Percentiles rank a stretch among this genome's conserved stretches.
Conservation (phyloP, 2,797 vertebrate species). For the Hydrolagus colliei region DNA sequence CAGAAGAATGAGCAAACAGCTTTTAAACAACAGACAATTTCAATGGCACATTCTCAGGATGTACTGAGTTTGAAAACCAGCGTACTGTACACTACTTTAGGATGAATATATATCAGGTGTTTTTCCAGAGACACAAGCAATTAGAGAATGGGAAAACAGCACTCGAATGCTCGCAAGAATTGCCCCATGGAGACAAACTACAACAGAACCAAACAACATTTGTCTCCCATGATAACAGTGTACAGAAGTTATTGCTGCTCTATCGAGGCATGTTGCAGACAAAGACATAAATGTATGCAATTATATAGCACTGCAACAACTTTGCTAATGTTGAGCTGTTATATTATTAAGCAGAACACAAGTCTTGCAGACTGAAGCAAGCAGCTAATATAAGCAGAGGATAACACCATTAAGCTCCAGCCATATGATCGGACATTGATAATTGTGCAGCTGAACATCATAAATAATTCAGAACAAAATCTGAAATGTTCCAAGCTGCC, state of each 20-base stretch:
- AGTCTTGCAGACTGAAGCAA: neutral
- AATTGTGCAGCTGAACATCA: neutral
- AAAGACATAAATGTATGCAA: conserved; percentile 42
- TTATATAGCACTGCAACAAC: conserved; percentile 26
- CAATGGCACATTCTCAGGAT: conserved; percentile 47
- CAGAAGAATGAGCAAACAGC: conserved; percentile 41
- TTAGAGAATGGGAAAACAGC: conserved; percentile 67
- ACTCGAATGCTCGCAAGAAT: conserved; percentile 52
- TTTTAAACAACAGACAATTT: conserved; percentile 51
- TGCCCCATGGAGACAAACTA: conserved; percentile 52
- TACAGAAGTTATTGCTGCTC: conserved; percentile 48
- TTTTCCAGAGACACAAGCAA: conserved; percentile 61
- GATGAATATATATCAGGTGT: conserved; percentile 52
- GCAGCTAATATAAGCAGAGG: neutral
- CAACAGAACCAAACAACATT: conserved; percentile 49
- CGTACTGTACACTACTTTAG: conserved; percentile 51
- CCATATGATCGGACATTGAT: neutral
- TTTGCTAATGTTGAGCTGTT: conserved; percentile 9
- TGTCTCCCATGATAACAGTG: conserved; percentile 45
- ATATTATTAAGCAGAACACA: neutral
- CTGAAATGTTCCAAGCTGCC: neutral
- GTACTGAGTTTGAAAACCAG: conserved; percentile 53
- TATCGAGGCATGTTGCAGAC: conserved; percentile 42
- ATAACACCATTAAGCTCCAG: neutral
- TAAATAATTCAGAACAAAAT: neutral